A percentile compares a stretch with the other conserved stretches of the same genome.
Evolutionary conservation across 2,113 vertebrate species (phyloP).

Genomic region (Alaudala cheleensis): DNA sequence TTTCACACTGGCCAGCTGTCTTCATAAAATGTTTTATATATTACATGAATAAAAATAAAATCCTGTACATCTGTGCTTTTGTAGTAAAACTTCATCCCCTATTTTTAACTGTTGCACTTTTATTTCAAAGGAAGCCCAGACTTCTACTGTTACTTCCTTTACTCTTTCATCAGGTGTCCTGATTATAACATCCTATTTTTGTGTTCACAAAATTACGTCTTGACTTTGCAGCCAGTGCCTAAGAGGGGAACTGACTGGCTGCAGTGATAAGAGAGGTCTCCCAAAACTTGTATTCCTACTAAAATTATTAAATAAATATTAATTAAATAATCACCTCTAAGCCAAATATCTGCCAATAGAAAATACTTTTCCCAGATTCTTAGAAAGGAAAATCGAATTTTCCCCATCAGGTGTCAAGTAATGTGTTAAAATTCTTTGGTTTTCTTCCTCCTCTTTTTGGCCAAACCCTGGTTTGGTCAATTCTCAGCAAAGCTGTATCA

Average conservation of each 20-base stretch:
- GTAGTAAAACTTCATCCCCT: neutral
- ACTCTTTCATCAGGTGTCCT: neutral
- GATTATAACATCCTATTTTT: neutral
- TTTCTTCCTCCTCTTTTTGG: neutral
- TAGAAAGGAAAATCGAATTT: neutral
- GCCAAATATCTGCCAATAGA: neutral
- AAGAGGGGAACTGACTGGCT: neutral
- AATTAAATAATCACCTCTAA: neutral
- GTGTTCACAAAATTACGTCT: neutral
- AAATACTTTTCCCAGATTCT: neutral
- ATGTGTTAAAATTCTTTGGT: rapidly evolving
- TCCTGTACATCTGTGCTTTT: neutral
- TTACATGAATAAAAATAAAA: neutral
- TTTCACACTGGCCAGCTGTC: neutral
- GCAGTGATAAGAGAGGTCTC: neutral
- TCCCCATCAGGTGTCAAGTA: neutral
- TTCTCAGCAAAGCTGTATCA: neutral
- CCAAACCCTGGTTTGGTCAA: neutral
- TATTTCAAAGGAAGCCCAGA: neutral
- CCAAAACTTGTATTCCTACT: neutral
- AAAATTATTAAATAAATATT: neutral
- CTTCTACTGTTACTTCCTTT: neutral
- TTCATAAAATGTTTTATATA: neutral
- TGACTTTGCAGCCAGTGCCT: neutral
- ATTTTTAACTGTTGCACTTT: neutral